A percentile compares a stretch with the other conserved stretches of the same genome.
phyloP scores from a whole-genome alignment of 2,888 invertebrate species.

The Rhorus exstirpatorius region DNA sequence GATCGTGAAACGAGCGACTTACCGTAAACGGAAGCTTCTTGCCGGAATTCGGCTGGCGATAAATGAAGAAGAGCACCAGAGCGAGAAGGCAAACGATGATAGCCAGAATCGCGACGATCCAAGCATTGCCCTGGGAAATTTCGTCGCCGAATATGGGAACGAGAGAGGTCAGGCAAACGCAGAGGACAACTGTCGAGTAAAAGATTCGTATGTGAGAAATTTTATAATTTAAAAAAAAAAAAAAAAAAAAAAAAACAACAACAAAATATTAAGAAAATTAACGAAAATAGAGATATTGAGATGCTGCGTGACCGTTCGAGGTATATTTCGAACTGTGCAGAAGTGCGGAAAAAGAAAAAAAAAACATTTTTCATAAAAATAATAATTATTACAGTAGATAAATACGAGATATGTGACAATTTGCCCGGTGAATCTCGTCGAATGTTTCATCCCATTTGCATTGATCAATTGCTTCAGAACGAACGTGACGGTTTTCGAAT shows the following conservation, averaged over 20 bases:
- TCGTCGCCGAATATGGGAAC: constrained; percentile 71
- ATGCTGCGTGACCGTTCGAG: too few relatives aligned
- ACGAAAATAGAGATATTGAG: too few relatives aligned
- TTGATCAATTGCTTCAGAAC: constrained; percentile 85
- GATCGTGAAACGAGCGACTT: constrained; percentile 57
- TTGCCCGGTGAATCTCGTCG: constrained; percentile 85
- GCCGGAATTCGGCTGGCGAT: constrained; percentile 83
- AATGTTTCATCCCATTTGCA: constrained; percentile 81
- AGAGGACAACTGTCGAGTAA: constrained; percentile 64
- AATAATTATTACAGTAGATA: constrained; percentile 83
- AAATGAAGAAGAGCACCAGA: constrained; percentile 76
- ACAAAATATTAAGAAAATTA: too few relatives aligned
- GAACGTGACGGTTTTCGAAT: constrained; percentile 77
- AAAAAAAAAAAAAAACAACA: too few relatives aligned
- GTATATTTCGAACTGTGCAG: too few relatives aligned
- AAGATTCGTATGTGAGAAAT: neutral
- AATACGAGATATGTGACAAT: constrained; percentile 85
- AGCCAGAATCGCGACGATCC: constrained; percentile 68
- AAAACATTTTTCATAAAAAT: neutral
- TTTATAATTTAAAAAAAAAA: neutral
- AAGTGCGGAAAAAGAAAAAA: neutral
- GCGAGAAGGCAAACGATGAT: constrained; percentile 72
- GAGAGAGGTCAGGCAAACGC: constrained; percentile 73
- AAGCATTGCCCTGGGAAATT: constrained; percentile 70
- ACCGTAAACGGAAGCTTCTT: constrained; percentile 84